A percentile compares a stretch with the other conserved stretches of the same genome.
Evolutionary conservation across 2,888 invertebrate species (phyloP).

Genomic region (Lasioglossum zephyrum): DNA sequence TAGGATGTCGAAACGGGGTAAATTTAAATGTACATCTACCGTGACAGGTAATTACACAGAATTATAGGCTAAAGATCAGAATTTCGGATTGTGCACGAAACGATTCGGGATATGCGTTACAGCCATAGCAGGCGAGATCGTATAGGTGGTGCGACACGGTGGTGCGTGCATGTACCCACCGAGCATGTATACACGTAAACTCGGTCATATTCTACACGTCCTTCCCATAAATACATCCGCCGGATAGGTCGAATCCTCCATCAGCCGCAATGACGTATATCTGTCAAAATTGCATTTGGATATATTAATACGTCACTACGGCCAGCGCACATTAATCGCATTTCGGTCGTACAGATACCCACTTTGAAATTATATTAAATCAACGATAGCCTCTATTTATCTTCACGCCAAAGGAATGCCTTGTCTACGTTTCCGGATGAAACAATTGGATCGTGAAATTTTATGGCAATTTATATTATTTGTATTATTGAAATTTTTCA

Average conservation of each 20-base stretch:
- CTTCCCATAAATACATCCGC: constrained; percentile 34
- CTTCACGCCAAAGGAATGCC: not conserved
- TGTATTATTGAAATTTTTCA: not conserved
- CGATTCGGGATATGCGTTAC: constrained; percentile 5
- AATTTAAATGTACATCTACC: not conserved
- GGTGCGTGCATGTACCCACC: not conserved
- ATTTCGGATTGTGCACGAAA: constrained; percentile 26
- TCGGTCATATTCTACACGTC: constrained; percentile 35
- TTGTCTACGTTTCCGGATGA: not conserved
- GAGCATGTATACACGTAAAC: constrained; percentile 16
- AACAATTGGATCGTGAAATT: not conserved
- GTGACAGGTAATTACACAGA: constrained; percentile 28
- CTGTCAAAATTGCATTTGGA: constrained; percentile 34
- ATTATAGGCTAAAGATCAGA: constrained; percentile 30
- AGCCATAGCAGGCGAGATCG: not conserved
- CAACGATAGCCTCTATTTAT: not conserved
- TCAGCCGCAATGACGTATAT: constrained; percentile 32
- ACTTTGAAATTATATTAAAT: not conserved
- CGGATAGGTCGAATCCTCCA: constrained; percentile 33
- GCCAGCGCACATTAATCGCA: constrained; percentile 18
- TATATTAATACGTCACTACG: constrained; percentile 30
- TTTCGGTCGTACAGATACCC: constrained; percentile 5
- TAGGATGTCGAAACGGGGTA: not conserved
- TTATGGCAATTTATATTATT: not conserved
- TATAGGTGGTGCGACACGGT: not conserved